Base-by-base conservation (phyloP, 2,113 vertebrate species). In the Lates calcarifer region DNA sequence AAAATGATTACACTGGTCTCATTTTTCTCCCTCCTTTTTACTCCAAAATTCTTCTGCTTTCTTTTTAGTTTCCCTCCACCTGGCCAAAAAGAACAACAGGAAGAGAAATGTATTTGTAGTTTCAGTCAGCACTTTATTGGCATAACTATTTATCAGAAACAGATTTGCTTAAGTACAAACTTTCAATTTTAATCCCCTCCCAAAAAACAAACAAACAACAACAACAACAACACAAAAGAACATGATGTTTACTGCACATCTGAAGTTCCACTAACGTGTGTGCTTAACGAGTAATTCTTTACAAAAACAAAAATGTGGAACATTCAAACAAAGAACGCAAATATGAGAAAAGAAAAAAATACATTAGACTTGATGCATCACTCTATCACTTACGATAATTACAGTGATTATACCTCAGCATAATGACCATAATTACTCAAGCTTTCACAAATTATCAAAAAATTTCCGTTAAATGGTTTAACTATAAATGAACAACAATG, bases 401-500 rank as follows among this genome's bases (percentile, higher is more conserved):
- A 51, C 28, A 71, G 62, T 56, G 24, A 82, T 66, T 78, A 57
- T 41, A 62, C 17, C 22, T 62, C n/a, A 51, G 56, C 72, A 51
- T 77, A 66, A 77, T 74, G 47, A 65, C 12, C 55, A 28, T 68
- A 64, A 77, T 75, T 77, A 63, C 47, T 3, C 3, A 8, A 18
- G 20, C n/a, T 57, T 43, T 70, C 20, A 55, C 55, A 60, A 18
- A 74, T 77, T 31, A 60, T n/a, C n/a, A 74, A 56, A 65, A 41
- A 12, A 33, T 66, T 47, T 60, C 24, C 41, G 43, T 58, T 22
- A 49, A 57, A n/a, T 43, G 17, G 29, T 57, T 77, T 39, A 22
- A 47, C 20, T 78, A 7, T 9, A 51, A 49, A 66, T 71, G 28
- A 15, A 66, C 15, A 37, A 26, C 1, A 3, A 45, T 28, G 20